Conservation (phyloP, 2,113 vertebrate genomes). For the Chloropsis hardwickii region DNA sequence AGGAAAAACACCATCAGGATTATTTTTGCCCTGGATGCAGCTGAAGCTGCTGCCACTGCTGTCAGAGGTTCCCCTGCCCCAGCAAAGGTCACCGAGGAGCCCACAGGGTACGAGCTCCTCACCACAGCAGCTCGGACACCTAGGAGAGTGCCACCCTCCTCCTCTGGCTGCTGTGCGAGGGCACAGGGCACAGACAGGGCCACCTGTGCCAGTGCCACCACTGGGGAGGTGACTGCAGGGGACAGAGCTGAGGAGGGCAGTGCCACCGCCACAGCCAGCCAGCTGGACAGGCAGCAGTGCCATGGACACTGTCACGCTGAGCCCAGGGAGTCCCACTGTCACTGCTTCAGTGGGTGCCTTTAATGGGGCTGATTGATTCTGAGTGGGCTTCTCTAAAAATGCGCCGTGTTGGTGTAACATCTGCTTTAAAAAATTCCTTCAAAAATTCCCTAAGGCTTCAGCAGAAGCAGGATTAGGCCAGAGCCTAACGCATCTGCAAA, state of each 20-base stretch:
- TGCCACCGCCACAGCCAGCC: background rate
- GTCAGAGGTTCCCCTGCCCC: accelerated
- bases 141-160: background rate
- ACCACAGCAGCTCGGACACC: accelerated
- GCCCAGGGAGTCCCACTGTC: background rate
- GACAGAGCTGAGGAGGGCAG: background rate
- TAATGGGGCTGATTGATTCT: background rate
- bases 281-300: background rate
- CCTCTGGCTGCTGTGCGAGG: background rate
- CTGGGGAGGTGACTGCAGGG: background rate
- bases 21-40: background rate
- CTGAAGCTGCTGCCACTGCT: background rate
- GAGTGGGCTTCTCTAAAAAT: background rate
- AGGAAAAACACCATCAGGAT: background rate
- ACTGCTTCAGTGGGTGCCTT: background rate
- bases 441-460: background rate
- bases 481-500: background rate
- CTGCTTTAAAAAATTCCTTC: background rate
- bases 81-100: background rate
- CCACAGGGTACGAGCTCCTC: background rate
- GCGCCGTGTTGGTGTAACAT: background rate
- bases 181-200: background rate
- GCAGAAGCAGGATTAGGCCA: background rate
- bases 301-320: background rate
- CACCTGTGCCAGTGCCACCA: background rate